A percentile compares a stretch with the other conserved stretches of the same genome.
Evolutionary conservation across 1,140 invertebrate genomes (phyloP).

Genomic region (Nebria ingens): DNA sequence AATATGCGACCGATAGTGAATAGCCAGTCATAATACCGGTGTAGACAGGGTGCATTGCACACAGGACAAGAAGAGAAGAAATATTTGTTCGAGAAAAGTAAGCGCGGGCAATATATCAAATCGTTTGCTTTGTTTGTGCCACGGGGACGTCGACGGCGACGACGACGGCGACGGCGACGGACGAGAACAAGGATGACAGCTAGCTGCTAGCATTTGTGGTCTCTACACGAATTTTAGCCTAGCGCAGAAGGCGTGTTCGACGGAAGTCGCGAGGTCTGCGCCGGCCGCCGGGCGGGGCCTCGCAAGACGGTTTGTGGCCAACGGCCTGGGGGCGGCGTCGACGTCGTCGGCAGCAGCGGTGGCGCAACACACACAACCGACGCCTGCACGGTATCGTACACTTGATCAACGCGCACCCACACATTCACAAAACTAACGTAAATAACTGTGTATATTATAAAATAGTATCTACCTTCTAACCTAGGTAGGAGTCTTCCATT

Average conservation of each 20-base stretch:
- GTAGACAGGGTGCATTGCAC: no score
- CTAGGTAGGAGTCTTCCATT: no score
- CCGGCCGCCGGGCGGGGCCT: slow-evolving; percentile 2
- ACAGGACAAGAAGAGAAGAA: no score
- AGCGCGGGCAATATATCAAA: no score
- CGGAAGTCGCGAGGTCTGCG: neutral
- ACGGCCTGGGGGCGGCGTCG: neutral
- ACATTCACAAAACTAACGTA: neutral
- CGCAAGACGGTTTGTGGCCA: neutral
- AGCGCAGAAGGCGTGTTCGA: neutral
- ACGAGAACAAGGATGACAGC: neutral
- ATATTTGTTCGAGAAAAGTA: no score
- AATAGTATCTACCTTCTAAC: neutral
- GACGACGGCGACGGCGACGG: neutral
- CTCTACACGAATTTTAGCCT: neutral
- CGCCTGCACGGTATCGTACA: neutral
- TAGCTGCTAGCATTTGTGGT: neutral
- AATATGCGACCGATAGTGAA: no score
- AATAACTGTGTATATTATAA: no score
- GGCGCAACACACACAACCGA: neutral
- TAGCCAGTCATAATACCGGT: no score
- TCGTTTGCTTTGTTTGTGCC: no score
- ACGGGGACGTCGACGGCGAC: no score
- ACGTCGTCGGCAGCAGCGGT: neutral
- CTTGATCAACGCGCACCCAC: neutral